Base-by-base conservation (phyloP, 2,113 vertebrate genomes). In the Lethenteron reissneri region DNA sequence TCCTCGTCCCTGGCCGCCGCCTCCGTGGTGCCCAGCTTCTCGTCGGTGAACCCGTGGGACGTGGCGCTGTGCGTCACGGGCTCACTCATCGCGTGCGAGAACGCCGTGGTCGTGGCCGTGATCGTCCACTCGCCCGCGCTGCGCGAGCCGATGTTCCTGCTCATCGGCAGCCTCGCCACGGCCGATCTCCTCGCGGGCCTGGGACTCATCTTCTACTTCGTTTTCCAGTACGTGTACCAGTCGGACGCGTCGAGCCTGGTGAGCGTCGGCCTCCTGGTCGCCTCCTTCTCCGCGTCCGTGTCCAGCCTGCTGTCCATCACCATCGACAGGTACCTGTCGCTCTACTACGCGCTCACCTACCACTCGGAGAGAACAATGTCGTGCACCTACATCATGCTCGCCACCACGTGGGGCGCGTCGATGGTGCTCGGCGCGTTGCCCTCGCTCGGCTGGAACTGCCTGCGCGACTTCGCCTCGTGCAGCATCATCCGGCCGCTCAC, bases 331-430 rank as follows among this genome's bases (percentile, higher is more conserved):
- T 97, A 92, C 82, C 80, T 92, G 76, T 96, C 92, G 10, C 78
- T 97, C 72, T 88, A 85, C 80, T 85, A 86, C 0, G 91, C 92
- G 15, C 83, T 97, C 74, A 97, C 89, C 71, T 95, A 94, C 73
- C 86, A 85, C 72, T 95, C 92, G 0, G 79, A 85, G 70, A 81
- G 83, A 69, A 88, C 91, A 0, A 85, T 86, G 72, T 85, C 79
- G 2, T 81, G 88, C 73, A 89, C 90, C 1, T 82, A 85, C 14
- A 70, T 84, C 77, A 87, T 92, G 75, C 78, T 97, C 75, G 77
- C 85, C 71, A 75, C 90, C 3, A 84, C 85, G 56, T 96, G 92
- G 92, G 77, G 83, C 68, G 76, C 81, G 0, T 86, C 90, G 0
- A 71, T 84, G 21, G 73, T 83, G 74, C 80, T 85, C 1, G 91